phyloP scores from a whole-genome alignment of 2,797 vertebrate species.

The Antrozous pallidus region DNA sequence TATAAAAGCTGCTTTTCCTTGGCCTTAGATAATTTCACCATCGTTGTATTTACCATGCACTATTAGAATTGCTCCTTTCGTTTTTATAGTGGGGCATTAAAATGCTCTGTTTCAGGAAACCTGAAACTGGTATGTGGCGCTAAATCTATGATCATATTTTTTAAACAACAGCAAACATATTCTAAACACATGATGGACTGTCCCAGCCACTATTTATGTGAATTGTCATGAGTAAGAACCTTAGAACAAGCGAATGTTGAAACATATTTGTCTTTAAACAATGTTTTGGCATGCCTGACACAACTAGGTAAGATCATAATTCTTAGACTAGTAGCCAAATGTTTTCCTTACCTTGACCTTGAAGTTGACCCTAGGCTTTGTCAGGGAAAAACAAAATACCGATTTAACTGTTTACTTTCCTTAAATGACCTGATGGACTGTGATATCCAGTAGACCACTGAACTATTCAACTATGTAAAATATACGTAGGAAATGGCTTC shows the following conservation, averaged over 20 bases:
- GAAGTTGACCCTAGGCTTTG: neutral
- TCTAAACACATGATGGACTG: neutral
- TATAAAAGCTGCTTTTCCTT: neutral
- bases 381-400: neutral
- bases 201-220: neutral
- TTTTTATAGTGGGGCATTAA: neutral
- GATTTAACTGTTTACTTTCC: neutral
- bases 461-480: neutral
- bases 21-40: neutral
- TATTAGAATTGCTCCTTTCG: neutral
- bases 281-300: neutral
- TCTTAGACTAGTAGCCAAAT: neutral
- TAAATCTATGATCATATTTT: neutral
- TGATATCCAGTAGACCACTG: neutral
- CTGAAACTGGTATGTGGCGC: neutral
- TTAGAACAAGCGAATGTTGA: neutral
- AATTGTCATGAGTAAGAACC: neutral
- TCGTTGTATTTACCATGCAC: neutral
- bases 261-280: slow-evolving; percentile 27
- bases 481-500: slow-evolving; percentile 20
- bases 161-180: neutral
- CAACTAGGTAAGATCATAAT: neutral
- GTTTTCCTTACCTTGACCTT: neutral
- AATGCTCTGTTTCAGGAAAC: neutral
- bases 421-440: neutral